phyloP scores from a whole-genome alignment of 1,140 invertebrate genomes.

The Drosophila simulans region DNA sequence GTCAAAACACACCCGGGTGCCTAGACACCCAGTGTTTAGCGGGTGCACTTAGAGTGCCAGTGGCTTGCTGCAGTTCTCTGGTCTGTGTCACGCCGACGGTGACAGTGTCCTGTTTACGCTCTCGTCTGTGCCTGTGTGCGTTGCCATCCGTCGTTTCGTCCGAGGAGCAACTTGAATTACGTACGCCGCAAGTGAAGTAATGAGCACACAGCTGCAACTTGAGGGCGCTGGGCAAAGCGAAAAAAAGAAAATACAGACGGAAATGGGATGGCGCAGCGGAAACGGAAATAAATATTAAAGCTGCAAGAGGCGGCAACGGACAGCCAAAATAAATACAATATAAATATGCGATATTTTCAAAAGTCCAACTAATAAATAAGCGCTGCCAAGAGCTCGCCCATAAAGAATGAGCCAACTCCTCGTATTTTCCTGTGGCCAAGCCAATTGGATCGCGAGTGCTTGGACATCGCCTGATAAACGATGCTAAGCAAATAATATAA shows the following conservation, averaged over 20 bases:
- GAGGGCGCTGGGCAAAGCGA: conserved; percentile 15
- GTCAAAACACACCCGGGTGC: no score
- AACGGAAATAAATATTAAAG: conserved; percentile 79
- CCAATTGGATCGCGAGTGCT: conserved; percentile 55
- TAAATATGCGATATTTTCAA: conserved; percentile 72
- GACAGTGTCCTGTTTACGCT: conserved; percentile 9
- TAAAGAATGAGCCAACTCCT: conserved; percentile 32
- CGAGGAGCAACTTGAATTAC: conserved; percentile 69
- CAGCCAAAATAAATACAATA: conserved; percentile 68
- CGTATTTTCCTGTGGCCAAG: conserved; percentile 36
- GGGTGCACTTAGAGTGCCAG: no score
- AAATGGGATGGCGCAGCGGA: conserved; percentile 27
- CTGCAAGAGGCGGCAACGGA: conserved; percentile 36
- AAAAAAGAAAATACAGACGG: no score
- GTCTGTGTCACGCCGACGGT: neutral
- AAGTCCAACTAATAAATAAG: conserved; percentile 80
- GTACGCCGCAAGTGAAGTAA: conserved; percentile 81
- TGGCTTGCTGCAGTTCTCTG: no score
- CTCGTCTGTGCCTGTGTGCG: conserved; percentile 13
- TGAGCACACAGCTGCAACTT: conserved; percentile 69
- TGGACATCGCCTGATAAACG: conserved; percentile 69
- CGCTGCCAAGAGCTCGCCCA: conserved; percentile 51
- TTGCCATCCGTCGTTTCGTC: conserved; percentile 30
- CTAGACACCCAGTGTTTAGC: no score
- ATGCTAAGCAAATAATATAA: conserved; percentile 73